Evolutionary conservation across 2,888 invertebrate genomes (phyloP), one percentile per base, ranked within the genome.

Genomic region (Halictus quadricinctus): DNA sequence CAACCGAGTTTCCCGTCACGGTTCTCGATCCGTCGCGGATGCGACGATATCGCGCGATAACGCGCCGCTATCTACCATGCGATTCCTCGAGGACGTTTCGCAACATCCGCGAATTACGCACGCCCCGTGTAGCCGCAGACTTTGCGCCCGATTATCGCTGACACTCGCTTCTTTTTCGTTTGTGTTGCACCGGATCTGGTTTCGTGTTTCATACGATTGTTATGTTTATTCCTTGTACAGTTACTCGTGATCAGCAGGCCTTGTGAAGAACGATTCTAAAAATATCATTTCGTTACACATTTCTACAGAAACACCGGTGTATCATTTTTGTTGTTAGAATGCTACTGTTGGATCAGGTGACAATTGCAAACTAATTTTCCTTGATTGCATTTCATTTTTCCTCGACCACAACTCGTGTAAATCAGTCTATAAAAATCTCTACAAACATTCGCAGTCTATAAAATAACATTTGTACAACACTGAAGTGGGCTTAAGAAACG

Each of bases 21-120:
- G n/a, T n/a, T 60, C 48, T 25, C 10, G 36, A 86, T 84, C 76
- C 74, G 60, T 72, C 81, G 72, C 81, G 85, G 81, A 86, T 86
- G 79, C 64, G 48, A 76, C 79, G 69, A 79, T 79, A 83, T 43
- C 80, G 8, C 50, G 29, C 41, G 85, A 86, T 86, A 85, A 58
- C 73, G 64, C 18, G 50, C 3, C 54, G 75, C 41, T 70, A 73
- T 76, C 58, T 36, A 10, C n/a, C 43, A 21, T n/a, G 29, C 7
- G 73, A 66, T 80, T 80, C 12, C 58, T 25, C 72, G 29, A 50
- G 75, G 58, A 72, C 21, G 43, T 75, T 75, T 79, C 83, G 72
- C 66, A 72, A 76, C 70, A 79, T 76, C 60, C 60, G 25, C 36
- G 25, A 72, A 48, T 70, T 36, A 50, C 66, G 25, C 25, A 18